Percentiles rank a stretch among this genome's conserved stretches.
Conservation (phyloP, 1,140 invertebrate genomes). For the Oscheius sp. region DNA sequence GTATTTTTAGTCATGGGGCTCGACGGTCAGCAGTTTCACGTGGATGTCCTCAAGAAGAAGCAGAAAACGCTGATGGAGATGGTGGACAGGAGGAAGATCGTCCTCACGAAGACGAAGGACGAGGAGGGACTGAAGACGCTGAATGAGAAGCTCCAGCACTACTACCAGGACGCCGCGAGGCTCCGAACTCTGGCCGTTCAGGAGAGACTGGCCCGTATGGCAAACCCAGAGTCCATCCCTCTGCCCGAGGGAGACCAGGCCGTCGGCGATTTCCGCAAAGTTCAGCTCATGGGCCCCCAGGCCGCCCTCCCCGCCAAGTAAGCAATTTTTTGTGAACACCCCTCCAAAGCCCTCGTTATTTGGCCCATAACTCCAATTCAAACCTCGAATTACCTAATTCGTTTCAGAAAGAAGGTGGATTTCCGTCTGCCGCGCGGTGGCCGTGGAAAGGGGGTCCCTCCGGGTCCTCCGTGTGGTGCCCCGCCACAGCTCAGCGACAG, state of each 20-base stretch:
- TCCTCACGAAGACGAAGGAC: constrained; percentile 18
- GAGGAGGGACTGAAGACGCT: constrained; percentile 25
- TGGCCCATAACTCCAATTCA: too few species aligned
- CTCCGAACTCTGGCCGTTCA: constrained; percentile 15
- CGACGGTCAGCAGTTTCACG: constrained; percentile 25
- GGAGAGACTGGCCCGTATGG: constrained; percentile 14
- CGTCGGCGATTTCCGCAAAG: neutral
- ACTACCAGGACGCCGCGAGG: constrained; percentile 10
- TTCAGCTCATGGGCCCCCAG: neutral
- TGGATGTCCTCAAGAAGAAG: constrained; percentile 32
- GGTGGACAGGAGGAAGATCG: constrained; percentile 11
- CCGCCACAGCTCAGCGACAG: constrained; percentile 20
- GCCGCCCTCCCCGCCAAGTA: neutral
- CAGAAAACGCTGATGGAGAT: constrained; percentile 22
- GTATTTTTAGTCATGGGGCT: constrained; percentile 23
- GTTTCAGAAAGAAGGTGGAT: constrained; percentile 23
- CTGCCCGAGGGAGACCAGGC: constrained; percentile 9
- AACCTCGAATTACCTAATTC: neutral
- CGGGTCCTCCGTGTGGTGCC: constrained; percentile 26
- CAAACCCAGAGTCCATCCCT: constrained; percentile 22
- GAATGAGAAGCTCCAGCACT: constrained; percentile 23
- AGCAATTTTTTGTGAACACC: neutral
- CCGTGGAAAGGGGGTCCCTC: constrained; percentile 13
- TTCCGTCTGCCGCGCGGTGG: constrained; percentile 16
- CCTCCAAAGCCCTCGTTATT: neutral